These are phyloP conservation scores for Caenorhabditis sp. DNA, from an alignment of 2,888 invertebrate species.

Conservation along the genomic window DNA sequence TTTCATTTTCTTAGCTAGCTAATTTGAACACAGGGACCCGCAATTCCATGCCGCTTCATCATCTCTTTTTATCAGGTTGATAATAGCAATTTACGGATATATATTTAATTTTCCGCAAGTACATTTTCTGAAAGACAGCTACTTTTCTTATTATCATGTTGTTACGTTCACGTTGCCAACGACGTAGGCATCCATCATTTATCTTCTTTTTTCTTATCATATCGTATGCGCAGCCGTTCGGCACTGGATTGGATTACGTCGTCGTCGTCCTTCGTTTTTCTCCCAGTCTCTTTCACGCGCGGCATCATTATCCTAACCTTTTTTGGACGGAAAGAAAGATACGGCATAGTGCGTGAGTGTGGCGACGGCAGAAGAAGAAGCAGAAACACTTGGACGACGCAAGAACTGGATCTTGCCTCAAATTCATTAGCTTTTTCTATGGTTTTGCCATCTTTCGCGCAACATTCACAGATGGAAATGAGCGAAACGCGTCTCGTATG, in stretches of 20 bases:
- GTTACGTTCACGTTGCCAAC: no score
- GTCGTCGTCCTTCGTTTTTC: not conserved
- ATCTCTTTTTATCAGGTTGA: no score
- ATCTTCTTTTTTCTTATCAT: not conserved
- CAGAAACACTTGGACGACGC: conserved; percentile 23
- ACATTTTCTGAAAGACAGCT: no score
- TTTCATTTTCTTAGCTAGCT: no score
- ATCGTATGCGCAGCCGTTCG: no score
- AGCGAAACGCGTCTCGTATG: no score
- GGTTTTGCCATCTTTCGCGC: conserved; percentile 14
- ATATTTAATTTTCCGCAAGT: no score
- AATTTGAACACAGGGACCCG: no score
- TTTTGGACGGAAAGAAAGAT: not conserved
- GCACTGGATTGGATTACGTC: not conserved
- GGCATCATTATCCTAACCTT: not conserved
- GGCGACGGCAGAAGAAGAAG: conserved; percentile 15
- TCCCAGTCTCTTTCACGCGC: not conserved
- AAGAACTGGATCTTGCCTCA: conserved; percentile 43
- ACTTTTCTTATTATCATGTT: no score
- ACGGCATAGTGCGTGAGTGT: not conserved
- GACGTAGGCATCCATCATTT: conserved; percentile 3
- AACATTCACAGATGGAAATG: conserved; percentile 14
- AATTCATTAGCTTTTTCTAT: conserved; percentile 20
- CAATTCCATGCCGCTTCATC: no score
- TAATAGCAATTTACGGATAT: no score